Evolutionary conservation across 2,888 invertebrate genomes (phyloP).

Genomic region (Dynastes hyllus): DNA sequence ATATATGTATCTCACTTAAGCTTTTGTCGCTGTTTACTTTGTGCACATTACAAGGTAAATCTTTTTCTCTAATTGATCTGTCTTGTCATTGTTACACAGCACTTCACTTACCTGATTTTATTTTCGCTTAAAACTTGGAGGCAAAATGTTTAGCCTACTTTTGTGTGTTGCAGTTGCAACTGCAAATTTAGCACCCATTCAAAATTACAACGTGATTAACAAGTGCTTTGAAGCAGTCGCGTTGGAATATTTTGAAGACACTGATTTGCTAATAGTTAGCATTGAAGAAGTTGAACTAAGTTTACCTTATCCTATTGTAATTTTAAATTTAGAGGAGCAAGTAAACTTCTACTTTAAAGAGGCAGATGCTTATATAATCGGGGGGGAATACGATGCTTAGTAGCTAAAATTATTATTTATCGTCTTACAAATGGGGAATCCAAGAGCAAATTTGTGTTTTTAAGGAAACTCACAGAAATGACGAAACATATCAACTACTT

Average conservation of each 20-base stretch:
- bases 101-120: not conserved
- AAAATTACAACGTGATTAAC: not conserved
- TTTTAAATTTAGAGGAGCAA: not conserved
- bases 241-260: not conserved
- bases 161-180: not conserved
- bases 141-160: not conserved
- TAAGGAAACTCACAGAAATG: conserved; percentile 1
- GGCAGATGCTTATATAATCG: conserved; percentile 29
- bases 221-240: conserved; percentile 2
- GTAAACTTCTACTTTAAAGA: conserved; percentile 16
- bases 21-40: too few species aligned
- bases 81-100: not conserved
- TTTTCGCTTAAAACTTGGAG: not conserved
- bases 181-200: conserved; percentile 20
- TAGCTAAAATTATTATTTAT: conserved; percentile 12
- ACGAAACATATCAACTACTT: conserved; percentile 24
- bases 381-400: not conserved
- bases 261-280: conserved; percentile 14
- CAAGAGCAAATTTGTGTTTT: conserved; percentile 57
- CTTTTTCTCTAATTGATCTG: too few species aligned
- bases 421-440: conserved; percentile 55
- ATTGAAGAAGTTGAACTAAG: not conserved
- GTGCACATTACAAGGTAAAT: too few species aligned
- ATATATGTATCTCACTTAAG: too few species aligned
- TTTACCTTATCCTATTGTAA: conserved; percentile 3